Evolutionary conservation across 2,797 vertebrate genomes (phyloP).

Genomic region (Morus bassanus): DNA sequence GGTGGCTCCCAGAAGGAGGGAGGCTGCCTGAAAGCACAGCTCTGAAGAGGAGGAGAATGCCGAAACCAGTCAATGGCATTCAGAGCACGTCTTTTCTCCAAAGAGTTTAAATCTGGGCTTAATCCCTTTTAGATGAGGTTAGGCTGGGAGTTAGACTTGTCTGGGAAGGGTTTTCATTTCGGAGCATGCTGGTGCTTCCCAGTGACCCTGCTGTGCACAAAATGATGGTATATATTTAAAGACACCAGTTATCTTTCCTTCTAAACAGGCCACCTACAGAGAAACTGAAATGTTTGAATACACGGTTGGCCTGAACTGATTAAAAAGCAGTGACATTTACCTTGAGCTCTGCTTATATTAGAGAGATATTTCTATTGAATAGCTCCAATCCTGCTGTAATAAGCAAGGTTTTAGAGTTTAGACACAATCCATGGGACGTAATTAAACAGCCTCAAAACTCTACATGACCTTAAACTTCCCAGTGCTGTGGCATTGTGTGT

Average conservation of each 20-base stretch:
- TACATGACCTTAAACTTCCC: neutral
- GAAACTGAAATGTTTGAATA: neutral
- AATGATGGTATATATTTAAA: accelerated
- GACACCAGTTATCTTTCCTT: neutral
- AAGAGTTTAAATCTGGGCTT: neutral
- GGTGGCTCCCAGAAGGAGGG: neutral
- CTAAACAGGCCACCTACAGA: neutral
- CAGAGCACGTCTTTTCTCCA: accelerated
- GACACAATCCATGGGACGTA: neutral
- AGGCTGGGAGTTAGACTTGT: neutral
- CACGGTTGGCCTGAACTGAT: neutral
- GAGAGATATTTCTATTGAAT: neutral
- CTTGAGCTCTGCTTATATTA: neutral
- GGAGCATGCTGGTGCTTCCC: accelerated
- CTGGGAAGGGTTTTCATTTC: neutral
- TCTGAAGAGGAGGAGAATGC: neutral
- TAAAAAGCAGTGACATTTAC: neutral
- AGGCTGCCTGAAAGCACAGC: accelerated
- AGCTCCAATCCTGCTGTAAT: neutral
- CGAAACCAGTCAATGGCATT: accelerated
- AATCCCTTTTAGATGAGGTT: neutral
- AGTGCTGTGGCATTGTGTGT: accelerated
- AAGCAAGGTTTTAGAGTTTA: neutral
- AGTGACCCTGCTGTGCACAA: accelerated
- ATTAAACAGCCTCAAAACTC: neutral